Base-by-base conservation (phyloP, 2,797 vertebrate species). In the Gymnoscopelus microlampas region DNA sequence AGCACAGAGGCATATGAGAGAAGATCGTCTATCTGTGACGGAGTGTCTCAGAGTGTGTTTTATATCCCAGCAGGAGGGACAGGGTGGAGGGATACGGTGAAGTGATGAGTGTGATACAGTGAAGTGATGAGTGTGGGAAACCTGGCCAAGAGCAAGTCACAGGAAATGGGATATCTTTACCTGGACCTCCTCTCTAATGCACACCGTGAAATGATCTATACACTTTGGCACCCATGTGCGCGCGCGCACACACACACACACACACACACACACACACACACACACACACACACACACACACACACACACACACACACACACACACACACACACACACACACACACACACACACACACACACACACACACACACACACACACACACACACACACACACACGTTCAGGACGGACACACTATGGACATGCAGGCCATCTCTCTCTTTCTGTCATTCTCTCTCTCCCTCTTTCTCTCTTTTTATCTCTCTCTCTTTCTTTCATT, bases 91-190 rank as follows among this genome's bases (percentile, higher is more conserved):
- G 8, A 10, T 44, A 44, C 8, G 39, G 39, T 44, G 39, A 44
- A 44, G 39, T 44, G 39, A 44, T 62, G 12, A 3, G 23, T 66
- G 76, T 76, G 79, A 88, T 87, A 47, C 74, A 85, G 80, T 60
- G 79, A 87, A 73, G 82, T 89, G 89, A 91, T 88, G 88, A 90
- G 84, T 92, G 91, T 92, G 91, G 91, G 91, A 92, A 92, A 85
- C 83, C 68, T 66, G 3, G 15, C 71, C n/a, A 72, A 58, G 79
- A 88, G 84, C 86, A 89, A 89, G 87, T 91, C 91, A 89, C 91
- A 92, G 79, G 91, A 89, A 91, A 92, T 80, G 71, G 76, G 88
- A 91, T 91, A 85, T 85, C 70, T 58, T 58, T 88, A 91, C 90
- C 90, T 91, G 87, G 71, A 61, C 87, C 85, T 86, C 66, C 85